Evolutionary conservation across 37 sponge, comb jelly and placozoan species (phyloP).

Genomic region (Ianthella basta): DNA sequence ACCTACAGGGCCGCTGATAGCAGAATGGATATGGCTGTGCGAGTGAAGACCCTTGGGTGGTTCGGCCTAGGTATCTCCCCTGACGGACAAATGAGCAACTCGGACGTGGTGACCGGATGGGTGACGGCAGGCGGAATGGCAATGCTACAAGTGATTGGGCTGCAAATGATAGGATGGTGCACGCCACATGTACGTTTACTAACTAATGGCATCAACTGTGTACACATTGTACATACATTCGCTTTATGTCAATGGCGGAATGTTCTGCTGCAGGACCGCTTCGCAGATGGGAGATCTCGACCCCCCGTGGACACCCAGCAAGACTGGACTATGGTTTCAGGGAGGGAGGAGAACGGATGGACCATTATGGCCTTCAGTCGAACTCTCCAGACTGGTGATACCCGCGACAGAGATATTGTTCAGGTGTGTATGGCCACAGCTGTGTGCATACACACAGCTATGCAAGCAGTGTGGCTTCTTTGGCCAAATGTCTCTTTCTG

Average conservation of each 20-base stretch:
- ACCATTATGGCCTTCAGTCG: constrained; percentile 10
- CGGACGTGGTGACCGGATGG: constrained; percentile 16
- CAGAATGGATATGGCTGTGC: constrained; percentile 3
- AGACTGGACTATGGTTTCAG: background rate
- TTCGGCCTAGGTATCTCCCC: constrained; percentile 9
- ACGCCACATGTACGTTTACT: too few species aligned
- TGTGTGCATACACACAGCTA: too few species aligned
- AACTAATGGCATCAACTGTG: too few species aligned
- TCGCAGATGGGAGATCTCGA: background rate
- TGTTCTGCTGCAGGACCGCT: background rate
- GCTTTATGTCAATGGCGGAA: too few species aligned
- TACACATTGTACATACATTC: too few species aligned
- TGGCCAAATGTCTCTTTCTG: too few species aligned
- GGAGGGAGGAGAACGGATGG: constrained; percentile 21
- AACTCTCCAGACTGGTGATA: constrained; percentile 2
- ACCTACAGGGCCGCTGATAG: background rate
- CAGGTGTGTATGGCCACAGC: too few species aligned
- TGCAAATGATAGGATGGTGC: too few species aligned
- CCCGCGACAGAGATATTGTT: background rate
- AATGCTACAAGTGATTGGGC: background rate
- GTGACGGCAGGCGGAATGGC: background rate
- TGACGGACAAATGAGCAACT: constrained; percentile 11
- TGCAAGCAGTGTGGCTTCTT: too few species aligned
- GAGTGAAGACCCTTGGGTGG: constrained; percentile 24
- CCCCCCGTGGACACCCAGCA: too few species aligned